Evolutionary conservation across 2,888 invertebrate species (phyloP).

Genomic region (Steinernema scapterisci): DNA sequence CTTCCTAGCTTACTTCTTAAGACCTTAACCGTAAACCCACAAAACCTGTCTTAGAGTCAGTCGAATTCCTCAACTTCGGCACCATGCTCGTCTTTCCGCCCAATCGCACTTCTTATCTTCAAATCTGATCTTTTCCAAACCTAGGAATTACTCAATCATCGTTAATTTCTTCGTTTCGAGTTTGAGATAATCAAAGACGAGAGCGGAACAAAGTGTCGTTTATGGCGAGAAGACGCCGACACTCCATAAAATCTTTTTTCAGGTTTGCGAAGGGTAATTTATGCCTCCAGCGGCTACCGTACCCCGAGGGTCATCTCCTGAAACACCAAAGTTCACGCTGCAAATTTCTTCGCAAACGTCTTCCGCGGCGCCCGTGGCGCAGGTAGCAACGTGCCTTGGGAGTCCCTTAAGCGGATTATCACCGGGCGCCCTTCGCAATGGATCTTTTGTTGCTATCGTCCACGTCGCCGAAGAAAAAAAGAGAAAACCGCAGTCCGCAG

Average conservation of each 20-base stretch:
- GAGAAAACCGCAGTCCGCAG: neutral
- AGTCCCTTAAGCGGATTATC: conserved; percentile 13
- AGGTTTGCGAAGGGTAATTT: neutral
- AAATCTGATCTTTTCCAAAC: neutral
- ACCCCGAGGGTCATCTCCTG: neutral
- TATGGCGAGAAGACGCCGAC: conserved; percentile 21
- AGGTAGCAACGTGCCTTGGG: neutral
- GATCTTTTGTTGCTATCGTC: conserved; percentile 12
- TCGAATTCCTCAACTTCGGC: neutral
- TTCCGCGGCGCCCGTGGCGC: neutral
- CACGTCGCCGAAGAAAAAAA: neutral
- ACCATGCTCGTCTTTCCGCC: neutral
- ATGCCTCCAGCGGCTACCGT: conserved; percentile 6
- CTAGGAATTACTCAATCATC: conserved; percentile 29
- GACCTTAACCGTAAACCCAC: neutral
- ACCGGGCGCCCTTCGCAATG: neutral
- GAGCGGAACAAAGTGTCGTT: conserved; percentile 31
- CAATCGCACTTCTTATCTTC: conserved; percentile 6
- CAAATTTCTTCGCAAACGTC: neutral
- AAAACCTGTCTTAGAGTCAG: conserved; percentile 8
- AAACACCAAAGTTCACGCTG: conserved; percentile 18
- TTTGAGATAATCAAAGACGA: neutral
- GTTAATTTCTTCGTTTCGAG: conserved; percentile 5
- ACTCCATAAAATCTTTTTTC: conserved; percentile 31
- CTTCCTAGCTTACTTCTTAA: neutral